A percentile compares a stretch with the other conserved stretches of the same genome.
Evolutionary conservation across 2,797 vertebrate genomes (phyloP).

Genomic region (Falco cherrug): DNA sequence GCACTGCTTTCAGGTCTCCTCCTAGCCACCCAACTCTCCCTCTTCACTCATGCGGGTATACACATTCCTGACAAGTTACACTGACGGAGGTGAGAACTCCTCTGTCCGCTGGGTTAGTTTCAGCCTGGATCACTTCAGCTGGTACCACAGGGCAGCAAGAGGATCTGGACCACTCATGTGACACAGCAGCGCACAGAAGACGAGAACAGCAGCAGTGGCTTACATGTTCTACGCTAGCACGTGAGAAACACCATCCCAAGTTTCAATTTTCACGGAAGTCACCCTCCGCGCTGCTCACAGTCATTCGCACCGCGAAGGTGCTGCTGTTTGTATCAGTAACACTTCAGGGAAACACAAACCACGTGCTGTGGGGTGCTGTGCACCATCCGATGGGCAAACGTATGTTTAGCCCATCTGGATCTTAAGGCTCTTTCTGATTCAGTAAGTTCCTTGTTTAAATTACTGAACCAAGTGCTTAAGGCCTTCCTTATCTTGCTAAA

Average conservation of each 20-base stretch:
- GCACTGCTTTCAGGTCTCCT: background rate
- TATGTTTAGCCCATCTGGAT: background rate
- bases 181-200: background rate
- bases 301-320: background rate
- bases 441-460: background rate
- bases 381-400: background rate
- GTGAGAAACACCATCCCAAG: background rate
- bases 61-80: background rate
- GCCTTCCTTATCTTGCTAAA: slow-evolving; percentile 41
- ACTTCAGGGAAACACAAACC: background rate
- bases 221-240: background rate
- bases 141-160: background rate
- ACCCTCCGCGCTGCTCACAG: background rate
- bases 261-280: background rate
- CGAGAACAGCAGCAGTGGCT: background rate
- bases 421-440: background rate
- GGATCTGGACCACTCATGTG: fast-evolving
- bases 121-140: background rate
- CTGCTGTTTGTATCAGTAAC: background rate
- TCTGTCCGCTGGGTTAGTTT: background rate
- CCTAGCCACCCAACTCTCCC: background rate
- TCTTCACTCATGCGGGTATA: background rate
- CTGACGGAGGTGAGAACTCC: background rate
- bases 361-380: background rate
- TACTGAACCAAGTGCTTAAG: slow-evolving; percentile 13